Evolutionary conservation across 2,113 vertebrate genomes (phyloP).

Genomic region (Lepisosteus osseus): DNA sequence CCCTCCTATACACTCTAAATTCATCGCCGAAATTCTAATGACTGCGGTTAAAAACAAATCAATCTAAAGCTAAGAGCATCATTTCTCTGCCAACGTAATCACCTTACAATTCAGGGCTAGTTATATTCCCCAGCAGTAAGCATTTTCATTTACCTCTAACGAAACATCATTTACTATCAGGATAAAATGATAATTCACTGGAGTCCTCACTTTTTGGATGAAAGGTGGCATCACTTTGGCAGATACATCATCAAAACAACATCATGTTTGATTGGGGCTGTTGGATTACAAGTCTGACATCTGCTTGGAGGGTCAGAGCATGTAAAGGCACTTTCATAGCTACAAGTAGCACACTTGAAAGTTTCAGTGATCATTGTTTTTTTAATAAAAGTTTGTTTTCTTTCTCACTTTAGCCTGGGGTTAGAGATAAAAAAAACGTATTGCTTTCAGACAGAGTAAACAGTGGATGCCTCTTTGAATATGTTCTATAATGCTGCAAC

Average conservation of each 20-base stretch:
- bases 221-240: not conserved
- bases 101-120: not conserved
- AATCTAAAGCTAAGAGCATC: not conserved
- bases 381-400: too few relatives aligned
- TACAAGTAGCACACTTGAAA: too few relatives aligned
- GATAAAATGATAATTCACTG: not conserved
- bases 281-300: not conserved
- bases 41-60: constrained; percentile 1
- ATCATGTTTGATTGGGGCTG: not conserved
- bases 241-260: not conserved
- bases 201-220: not conserved
- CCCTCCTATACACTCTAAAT: not conserved
- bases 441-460: too few relatives aligned
- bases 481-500: too few relatives aligned
- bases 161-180: not conserved
- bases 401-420: too few relatives aligned
- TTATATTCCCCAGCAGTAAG: not conserved
- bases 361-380: too few relatives aligned
- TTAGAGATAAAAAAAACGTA: too few relatives aligned
- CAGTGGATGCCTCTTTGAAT: too few relatives aligned
- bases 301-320: not conserved
- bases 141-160: not conserved
- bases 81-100: not conserved
- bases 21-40: constrained; percentile 1
- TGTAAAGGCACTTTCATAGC: too few relatives aligned